phyloP scores from a whole-genome alignment of 2,113 vertebrate genomes.

The Stictonetta naevosa region DNA sequence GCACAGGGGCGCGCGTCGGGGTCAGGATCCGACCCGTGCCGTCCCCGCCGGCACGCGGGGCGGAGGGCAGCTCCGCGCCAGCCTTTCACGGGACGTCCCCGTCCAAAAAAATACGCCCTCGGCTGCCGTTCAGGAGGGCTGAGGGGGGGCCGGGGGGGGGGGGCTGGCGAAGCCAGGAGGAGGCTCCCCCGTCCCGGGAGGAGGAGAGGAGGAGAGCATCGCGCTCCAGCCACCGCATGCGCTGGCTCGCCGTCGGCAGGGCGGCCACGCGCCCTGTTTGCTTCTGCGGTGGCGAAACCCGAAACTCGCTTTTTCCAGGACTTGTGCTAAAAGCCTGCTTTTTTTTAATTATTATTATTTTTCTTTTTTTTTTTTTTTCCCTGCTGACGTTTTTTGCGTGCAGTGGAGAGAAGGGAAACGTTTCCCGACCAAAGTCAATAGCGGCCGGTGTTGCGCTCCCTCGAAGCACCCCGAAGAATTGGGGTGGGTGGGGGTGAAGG shows the following conservation, averaged over 20 bases:
- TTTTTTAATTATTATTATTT: neutral
- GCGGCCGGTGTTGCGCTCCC: accelerated
- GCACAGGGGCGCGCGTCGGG: no score
- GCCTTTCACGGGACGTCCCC: neutral
- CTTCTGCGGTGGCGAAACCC: neutral
- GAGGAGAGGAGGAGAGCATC: no score
- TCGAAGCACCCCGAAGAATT: accelerated
- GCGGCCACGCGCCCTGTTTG: neutral
- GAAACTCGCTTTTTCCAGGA: neutral
- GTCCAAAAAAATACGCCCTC: neutral
- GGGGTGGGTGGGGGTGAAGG: neutral
- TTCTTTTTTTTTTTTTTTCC: neutral
- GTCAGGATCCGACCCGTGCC: neutral
- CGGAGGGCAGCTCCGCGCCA: no score
- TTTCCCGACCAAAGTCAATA: neutral
- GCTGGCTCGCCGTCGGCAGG: neutral
- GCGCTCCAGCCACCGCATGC: neutral
- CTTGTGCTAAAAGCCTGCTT: neutral
- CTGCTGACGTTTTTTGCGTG: neutral
- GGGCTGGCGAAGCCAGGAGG: no score
- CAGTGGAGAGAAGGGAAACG: neutral
- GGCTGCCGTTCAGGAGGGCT: accelerated
- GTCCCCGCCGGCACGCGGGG: no score
- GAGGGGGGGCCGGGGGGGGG: no score
- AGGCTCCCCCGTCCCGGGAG: neutral